Evolutionary conservation across 2,888 invertebrate species (phyloP).

Genomic region (Loripinus fragilis): DNA sequence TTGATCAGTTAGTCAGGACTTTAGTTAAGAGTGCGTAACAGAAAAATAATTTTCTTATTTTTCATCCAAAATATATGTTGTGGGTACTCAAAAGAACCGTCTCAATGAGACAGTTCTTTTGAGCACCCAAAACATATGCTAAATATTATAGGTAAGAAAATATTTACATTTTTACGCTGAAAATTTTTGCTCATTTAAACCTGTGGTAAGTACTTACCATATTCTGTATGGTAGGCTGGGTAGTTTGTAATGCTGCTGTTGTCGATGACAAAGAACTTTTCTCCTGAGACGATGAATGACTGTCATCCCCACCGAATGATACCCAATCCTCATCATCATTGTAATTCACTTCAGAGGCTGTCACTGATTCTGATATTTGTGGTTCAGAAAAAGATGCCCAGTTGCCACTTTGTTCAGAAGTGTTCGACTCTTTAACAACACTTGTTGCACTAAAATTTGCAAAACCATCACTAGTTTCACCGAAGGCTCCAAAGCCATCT

Average conservation of each 20-base stretch:
- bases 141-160: no score
- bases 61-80: no score
- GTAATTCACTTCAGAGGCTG: slow-evolving; percentile 16
- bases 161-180: no score
- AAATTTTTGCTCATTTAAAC: no score
- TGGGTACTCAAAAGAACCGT: no score
- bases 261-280: neutral
- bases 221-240: slow-evolving; percentile 25
- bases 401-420: slow-evolving; percentile 42
- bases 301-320: slow-evolving; percentile 46
- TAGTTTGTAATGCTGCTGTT: neutral
- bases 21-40: no score
- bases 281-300: neutral
- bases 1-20: no score
- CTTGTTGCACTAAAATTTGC: slow-evolving; percentile 24
- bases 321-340: slow-evolving; percentile 58
- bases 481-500: neutral
- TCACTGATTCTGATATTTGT: slow-evolving; percentile 19
- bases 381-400: slow-evolving; percentile 65
- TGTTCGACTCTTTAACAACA: slow-evolving; percentile 9
- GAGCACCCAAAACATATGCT: no score
- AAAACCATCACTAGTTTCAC: slow-evolving; percentile 21
- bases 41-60: no score
- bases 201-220: no score
- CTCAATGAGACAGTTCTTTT: no score